Percentiles rank a stretch among this genome's conserved stretches.
phyloP scores from a whole-genome alignment of 64 coral and sea anemone species.

The Orbicella faveolata region DNA sequence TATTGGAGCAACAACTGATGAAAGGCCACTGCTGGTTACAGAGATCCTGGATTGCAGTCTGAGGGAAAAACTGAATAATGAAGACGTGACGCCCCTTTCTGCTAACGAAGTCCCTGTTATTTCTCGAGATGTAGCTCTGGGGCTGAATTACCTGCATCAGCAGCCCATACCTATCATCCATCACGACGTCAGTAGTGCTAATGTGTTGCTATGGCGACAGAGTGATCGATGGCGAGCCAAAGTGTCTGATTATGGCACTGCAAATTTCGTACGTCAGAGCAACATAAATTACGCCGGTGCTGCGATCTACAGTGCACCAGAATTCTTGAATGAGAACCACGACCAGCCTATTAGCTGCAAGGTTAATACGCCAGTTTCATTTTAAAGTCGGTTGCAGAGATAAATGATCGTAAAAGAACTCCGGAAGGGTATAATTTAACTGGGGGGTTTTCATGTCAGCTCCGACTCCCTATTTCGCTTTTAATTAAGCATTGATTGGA shows the following conservation, averaged over 20 bases:
- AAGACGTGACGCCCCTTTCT: too few relatives aligned
- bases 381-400: too few relatives aligned
- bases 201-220: slow-evolving; percentile 59
- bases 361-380: not conserved
- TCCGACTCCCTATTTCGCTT: too few relatives aligned
- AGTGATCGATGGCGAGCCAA: slow-evolving; percentile 47
- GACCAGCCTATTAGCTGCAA: not conserved
- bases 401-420: too few relatives aligned
- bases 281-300: not conserved
- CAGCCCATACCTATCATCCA: slow-evolving; percentile 53
- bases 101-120: not conserved
- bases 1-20: slow-evolving; percentile 67
- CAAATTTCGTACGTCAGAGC: not conserved
- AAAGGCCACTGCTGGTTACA: slow-evolving; percentile 44
- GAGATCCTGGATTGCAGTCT: slow-evolving; percentile 56
- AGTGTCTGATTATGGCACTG: slow-evolving; percentile 68
- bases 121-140: slow-evolving; percentile 43
- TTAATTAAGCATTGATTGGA: too few relatives aligned
- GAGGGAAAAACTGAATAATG: too few relatives aligned
- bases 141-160: slow-evolving; percentile 59
- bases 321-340: not conserved
- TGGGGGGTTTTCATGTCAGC: too few relatives aligned
- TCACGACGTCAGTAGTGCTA: slow-evolving; percentile 60
- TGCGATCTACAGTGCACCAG: not conserved
- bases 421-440: too few relatives aligned